Conservation (phyloP, 2,113 vertebrate species). For the Peromyscus polionotus region DNA sequence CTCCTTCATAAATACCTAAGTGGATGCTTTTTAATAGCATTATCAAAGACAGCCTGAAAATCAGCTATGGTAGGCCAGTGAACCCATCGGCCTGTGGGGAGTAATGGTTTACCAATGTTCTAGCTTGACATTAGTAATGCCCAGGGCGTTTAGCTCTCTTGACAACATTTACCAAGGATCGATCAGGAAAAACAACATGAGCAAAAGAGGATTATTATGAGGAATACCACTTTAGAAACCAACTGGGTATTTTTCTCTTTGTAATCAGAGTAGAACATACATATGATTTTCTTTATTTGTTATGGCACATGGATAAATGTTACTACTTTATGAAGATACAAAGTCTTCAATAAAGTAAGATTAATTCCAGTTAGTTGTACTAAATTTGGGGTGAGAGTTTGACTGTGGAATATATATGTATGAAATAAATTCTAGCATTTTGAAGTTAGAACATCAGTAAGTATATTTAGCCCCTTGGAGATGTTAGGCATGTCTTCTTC, state of each 20-base stretch:
- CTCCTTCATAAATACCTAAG: constrained; percentile 44
- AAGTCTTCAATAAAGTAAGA: background rate
- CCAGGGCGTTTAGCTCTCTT: background rate
- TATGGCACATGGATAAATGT: constrained; percentile 18
- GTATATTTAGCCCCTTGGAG: background rate
- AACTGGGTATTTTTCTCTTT: background rate
- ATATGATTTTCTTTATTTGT: background rate
- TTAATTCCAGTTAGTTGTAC: background rate
- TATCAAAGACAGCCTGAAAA: constrained; percentile 7
- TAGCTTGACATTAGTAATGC: background rate
- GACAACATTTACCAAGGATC: constrained; percentile 18
- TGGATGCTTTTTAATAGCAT: constrained; percentile 8
- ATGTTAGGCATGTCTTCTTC: background rate
- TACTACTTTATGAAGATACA: constrained; percentile 1
- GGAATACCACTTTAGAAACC: constrained; percentile 21
- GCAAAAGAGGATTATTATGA: background rate
- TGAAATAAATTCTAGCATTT: constrained; percentile 3
- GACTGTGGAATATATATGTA: background rate
- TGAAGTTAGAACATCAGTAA: background rate
- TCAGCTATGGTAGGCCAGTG: background rate
- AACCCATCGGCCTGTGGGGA: background rate
- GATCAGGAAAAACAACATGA: background rate
- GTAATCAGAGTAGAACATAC: background rate
- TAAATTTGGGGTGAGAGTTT: background rate
- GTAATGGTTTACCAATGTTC: background rate